A percentile compares a stretch with the other conserved stretches of the same genome.
phyloP scores from a whole-genome alignment of 1,140 invertebrate species.

The Eumeta japonica region DNA sequence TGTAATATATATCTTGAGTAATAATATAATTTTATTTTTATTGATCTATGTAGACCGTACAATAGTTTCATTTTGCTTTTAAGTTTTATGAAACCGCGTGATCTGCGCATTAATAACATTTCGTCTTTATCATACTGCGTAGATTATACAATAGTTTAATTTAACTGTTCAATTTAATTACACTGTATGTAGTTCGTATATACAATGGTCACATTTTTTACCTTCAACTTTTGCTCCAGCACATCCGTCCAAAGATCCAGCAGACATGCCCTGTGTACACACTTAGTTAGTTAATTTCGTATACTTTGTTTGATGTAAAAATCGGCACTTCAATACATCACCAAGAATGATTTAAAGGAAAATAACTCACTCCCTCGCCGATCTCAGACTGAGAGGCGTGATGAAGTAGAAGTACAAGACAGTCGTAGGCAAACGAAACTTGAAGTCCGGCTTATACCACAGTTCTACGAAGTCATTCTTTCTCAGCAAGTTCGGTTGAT shows the following conservation, averaged over 20 bases:
- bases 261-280: conserved; percentile 29
- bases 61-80: too few species aligned
- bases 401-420: conserved; percentile 74
- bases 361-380: conserved; percentile 63
- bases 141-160: too few species aligned
- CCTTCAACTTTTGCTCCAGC: conserved; percentile 42
- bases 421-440: conserved; percentile 79
- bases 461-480: conserved; percentile 66
- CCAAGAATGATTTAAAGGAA: background rate
- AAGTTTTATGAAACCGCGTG: too few species aligned
- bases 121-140: too few species aligned
- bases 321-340: background rate
- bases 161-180: too few species aligned
- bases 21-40: too few species aligned
- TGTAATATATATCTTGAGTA: too few species aligned
- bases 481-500: conserved; percentile 66
- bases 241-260: conserved; percentile 46
- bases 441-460: conserved; percentile 85
- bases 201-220: too few species aligned
- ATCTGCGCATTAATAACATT: too few species aligned
- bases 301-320: background rate
- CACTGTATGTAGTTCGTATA: too few species aligned
- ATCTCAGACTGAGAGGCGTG: conserved; percentile 62
- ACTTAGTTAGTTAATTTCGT: background rate
- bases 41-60: too few species aligned